Base-by-base conservation (phyloP, 2,113 vertebrate species). In the Urocolius indicus region DNA sequence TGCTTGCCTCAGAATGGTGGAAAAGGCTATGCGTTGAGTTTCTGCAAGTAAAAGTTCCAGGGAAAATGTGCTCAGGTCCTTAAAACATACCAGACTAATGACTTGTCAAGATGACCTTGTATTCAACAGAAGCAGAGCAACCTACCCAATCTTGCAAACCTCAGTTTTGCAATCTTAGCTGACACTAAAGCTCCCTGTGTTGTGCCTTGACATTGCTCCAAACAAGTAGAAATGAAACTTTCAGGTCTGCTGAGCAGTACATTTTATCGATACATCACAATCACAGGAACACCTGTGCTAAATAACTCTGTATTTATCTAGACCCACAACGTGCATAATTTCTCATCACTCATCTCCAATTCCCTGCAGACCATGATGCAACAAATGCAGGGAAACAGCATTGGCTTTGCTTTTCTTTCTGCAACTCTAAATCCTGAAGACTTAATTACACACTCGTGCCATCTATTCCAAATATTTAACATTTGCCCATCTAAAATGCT, bases 281-380 rank as follows among this genome's bases (percentile, higher is more conserved):
- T 5, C 1, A 1, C 45, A 46, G 32, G 10, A 71, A 51, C 52
- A 68, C 30, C 49, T 84, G 61, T 3, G 23, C 34, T 84, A 48
- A 59, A 86, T 43, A 92, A 43, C 29, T 23, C 69, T 20, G 43
- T 27, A 67, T 79, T 75, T 45, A 68, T 41, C 48, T 77, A 63
- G 43, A 46, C 6, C 21, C 41, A 58, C 26, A 48, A 54, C 2
- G 3, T 2, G 10, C 32, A 41, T 51, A 26, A 63, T 52, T 69
- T 24, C 34, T 52, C 46, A 34, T 62, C 61, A n/a, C 38, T 72
- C 55, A 72, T 43, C 32, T 15, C 22, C 4, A 1, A 21, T 54
- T 45, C 59, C 13, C 22, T 22, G 36, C 1, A 1, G 54, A 45
- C 13, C 23, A 38, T 13, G 52, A 69, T 14, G 36, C 1, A 0